Percentiles rank a stretch among this genome's conserved stretches.
Conservation (phyloP, 2,113 vertebrate genomes). For the Colistium nudipinnis region DNA sequence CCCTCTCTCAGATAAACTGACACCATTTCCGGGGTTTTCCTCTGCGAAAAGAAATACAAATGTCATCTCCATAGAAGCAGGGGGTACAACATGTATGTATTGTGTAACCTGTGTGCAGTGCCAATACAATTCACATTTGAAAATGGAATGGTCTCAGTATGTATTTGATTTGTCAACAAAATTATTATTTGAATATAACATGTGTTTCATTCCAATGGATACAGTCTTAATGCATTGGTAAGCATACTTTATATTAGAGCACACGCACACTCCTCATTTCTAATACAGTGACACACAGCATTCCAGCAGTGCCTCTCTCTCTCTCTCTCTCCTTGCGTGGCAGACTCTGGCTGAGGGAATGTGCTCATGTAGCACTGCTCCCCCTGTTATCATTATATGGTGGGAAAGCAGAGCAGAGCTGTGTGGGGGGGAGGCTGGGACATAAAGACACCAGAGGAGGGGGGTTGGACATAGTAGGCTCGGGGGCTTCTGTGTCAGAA, state of each 20-base stretch:
- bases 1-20: conserved; percentile 52
- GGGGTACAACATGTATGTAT: neutral
- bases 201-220: too few relatives aligned
- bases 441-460: conserved; percentile 13
- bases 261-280: conserved; percentile 26
- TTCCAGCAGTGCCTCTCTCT: conserved; percentile 45
- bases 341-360: conserved; percentile 49
- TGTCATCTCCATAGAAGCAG: neutral
- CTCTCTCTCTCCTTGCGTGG: conserved; percentile 26
- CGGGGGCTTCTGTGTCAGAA: conserved; percentile 11
- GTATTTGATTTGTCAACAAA: too few relatives aligned
- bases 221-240: too few relatives aligned
- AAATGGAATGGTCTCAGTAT: too few relatives aligned
- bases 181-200: neutral
- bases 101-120: neutral
- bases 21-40: conserved; percentile 71
- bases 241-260: too few relatives aligned
- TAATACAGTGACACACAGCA: conserved; percentile 41
- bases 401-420: conserved; percentile 70
- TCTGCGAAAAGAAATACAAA: conserved; percentile 61
- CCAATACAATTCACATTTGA: neutral
- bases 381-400: conserved; percentile 46
- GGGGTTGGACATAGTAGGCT: conserved; percentile 25
- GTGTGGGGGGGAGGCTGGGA: conserved; percentile 59
- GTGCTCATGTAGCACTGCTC: conserved; percentile 51